Conservation (phyloP, 2,888 invertebrate genomes). For the Drosophila macrospina region DNA sequence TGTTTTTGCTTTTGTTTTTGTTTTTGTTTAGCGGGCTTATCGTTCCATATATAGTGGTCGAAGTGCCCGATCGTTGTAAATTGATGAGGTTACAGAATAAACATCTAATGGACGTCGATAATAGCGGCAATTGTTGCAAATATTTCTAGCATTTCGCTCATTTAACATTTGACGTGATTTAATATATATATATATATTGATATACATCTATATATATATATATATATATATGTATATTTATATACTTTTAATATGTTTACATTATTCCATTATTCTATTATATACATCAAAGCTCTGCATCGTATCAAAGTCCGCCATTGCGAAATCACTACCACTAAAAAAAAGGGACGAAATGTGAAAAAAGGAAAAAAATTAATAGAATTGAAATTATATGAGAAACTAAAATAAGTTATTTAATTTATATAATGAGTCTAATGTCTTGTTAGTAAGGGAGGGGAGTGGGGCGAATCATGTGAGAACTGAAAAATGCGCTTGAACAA, state of each 20-base stretch:
- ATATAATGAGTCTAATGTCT: slow-evolving; percentile 28
- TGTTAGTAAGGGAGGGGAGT: slow-evolving; percentile 41
- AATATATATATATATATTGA: slow-evolving; percentile 24
- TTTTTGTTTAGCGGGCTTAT: slow-evolving; percentile 13
- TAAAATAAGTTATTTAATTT: slow-evolving; percentile 6
- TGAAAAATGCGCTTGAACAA: slow-evolving; percentile 12
- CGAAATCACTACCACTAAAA: slow-evolving; percentile 78
- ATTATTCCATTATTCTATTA: slow-evolving; percentile 44
- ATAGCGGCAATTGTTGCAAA: slow-evolving; percentile 52
- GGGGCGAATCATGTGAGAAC: slow-evolving; percentile 17
- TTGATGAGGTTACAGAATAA: slow-evolving; percentile 35
- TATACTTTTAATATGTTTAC: slow-evolving; percentile 28
- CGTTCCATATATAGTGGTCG: slow-evolving; percentile 34
- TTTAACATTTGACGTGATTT: slow-evolving; percentile 38
- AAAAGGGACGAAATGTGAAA: slow-evolving; percentile 37
- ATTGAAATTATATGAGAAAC: slow-evolving; percentile 31
- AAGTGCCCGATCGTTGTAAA: slow-evolving; percentile 40
- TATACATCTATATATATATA: slow-evolving; percentile 23
- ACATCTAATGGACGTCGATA: slow-evolving; percentile 64
- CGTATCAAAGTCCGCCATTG: slow-evolving; percentile 77
- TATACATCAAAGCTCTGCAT: slow-evolving; percentile 70
- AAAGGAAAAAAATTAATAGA: slow-evolving; percentile 51
- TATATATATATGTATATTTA: slow-evolving; percentile 25
- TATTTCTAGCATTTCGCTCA: slow-evolving; percentile 43
- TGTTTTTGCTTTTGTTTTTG: too few species aligned